Evolutionary conservation across 1,140 invertebrate genomes (phyloP), one percentile per base, ranked within the genome.

Genomic region (Brachionus manjavacas): DNA sequence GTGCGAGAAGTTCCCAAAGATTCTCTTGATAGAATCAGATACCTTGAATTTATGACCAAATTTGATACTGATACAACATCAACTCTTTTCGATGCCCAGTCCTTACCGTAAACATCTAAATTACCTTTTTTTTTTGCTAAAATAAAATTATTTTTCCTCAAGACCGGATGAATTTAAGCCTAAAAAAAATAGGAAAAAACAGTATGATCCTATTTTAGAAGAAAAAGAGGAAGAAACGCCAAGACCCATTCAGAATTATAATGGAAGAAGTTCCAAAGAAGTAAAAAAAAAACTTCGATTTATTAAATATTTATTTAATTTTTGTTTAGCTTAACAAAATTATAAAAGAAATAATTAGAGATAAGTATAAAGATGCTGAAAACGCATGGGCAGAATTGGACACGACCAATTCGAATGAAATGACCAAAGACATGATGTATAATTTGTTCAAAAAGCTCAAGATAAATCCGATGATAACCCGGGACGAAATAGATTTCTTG

Each of bases 11-110:
- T 90, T 6, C 89, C 89, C 9, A 83, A 89, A 12, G 87, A 89
- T 83, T 87, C 87, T 25, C 87, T 88, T 28, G 88, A 88, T 1
- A 86, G 87, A 81, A 88, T 90, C n/a, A 87, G 86, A 85, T 90
- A 90, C 85, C 86, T 86, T 14, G 87, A 88, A 41, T 89, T 90
- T 81, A 88, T 90, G 87, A 86, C 88, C 76, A 87, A 88, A 79
- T 90, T 90, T 85, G 89, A 90, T 78, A 89, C 89, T 68, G 88
- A 88, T 88, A 84, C 85, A 85, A 85, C 72, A 60, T 83, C 68
- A 20, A 72, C 46, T 80, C 28, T 84, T 41, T 81, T 81, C 23
- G 79, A 81, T 68, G n/a, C 64, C 28, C 79, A 68, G 66, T 81
- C 79, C 7, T 14, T 64, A 16, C 43, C 20, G 76, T 80, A 64